Percentiles rank a stretch among this genome's conserved stretches.
Conservation (phyloP, 2,113 vertebrate genomes). For the Dromas ardeola region DNA sequence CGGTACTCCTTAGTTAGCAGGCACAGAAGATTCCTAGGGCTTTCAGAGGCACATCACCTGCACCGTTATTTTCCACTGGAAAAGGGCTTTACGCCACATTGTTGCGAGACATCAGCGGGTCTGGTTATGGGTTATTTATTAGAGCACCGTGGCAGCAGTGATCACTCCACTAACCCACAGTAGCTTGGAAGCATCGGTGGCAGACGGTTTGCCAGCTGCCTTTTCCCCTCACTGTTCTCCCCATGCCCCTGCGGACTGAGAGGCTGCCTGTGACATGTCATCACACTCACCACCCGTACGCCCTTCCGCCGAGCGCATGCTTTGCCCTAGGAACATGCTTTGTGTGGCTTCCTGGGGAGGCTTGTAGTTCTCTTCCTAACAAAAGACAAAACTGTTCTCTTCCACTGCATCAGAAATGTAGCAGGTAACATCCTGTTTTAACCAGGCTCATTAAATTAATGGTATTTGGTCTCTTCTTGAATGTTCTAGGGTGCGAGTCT, state of each 20-base stretch:
- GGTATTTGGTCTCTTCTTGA: not conserved
- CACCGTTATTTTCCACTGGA: not conserved
- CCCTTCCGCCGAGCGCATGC: rapidly evolving
- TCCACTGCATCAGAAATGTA: not conserved
- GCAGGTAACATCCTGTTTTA: not conserved
- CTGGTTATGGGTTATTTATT: not conserved
- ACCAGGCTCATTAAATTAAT: conserved; percentile 19
- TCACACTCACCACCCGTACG: rapidly evolving
- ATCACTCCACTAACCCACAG: not conserved
- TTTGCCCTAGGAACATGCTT: not conserved
- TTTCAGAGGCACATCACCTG: not conserved
- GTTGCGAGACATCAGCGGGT: not conserved
- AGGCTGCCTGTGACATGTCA: not conserved
- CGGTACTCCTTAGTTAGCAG: not conserved
- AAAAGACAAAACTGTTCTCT: not conserved
- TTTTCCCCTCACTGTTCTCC: not conserved
- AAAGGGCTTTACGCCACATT: not conserved
- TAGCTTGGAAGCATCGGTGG: not conserved
- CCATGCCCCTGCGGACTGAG: not conserved
- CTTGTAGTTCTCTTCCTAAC: not conserved
- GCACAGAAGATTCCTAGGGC: not conserved
- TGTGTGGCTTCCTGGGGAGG: not conserved
- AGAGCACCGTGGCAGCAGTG: not conserved
- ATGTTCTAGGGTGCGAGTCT: not conserved
- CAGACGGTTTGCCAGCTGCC: not conserved